A percentile compares a stretch with the other conserved stretches of the same genome.
These are phyloP conservation scores for Pardalotus punctatus DNA, from an alignment of 2,113 vertebrate species.

Conservation along the genomic window DNA sequence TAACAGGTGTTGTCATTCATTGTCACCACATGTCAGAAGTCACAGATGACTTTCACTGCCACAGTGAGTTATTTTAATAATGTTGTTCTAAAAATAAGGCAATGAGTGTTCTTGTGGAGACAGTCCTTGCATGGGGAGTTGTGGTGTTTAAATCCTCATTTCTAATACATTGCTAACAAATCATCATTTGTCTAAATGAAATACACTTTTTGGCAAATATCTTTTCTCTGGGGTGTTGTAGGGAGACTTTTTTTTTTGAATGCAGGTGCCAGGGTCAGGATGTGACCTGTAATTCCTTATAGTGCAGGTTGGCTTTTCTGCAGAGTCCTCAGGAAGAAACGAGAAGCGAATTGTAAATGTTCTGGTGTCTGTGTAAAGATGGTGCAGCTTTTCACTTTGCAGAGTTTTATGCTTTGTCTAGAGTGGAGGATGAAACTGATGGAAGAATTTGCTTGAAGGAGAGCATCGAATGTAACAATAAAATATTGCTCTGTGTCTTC, in stretches of 20 bases:
- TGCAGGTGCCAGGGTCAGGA: accelerated
- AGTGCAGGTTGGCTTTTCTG: not conserved
- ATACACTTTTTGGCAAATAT: not conserved
- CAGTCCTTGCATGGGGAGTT: not conserved
- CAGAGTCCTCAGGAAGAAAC: not conserved
- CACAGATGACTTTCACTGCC: not conserved
- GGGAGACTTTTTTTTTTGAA: not conserved
- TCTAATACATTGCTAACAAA: accelerated
- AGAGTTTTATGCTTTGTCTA: not conserved
- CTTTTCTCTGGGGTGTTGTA: not conserved
- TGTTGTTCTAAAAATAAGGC: not conserved
- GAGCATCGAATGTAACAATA: not conserved
- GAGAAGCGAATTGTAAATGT: not conserved
- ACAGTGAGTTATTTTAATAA: not conserved
- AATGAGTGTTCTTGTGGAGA: not conserved
- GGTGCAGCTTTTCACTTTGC: not conserved
- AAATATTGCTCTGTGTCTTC: not conserved
- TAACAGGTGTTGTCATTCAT: not conserved
- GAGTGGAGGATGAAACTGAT: not conserved
- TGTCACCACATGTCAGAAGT: not conserved
- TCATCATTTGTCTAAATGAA: not conserved
- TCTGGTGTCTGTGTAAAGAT: not conserved
- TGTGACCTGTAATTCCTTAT: not conserved
- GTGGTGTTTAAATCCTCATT: not conserved
- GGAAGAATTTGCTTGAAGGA: not conserved